Evolutionary conservation across 2,797 vertebrate species (phyloP).

Genomic region (Chiloscyllium punctatum): DNA sequence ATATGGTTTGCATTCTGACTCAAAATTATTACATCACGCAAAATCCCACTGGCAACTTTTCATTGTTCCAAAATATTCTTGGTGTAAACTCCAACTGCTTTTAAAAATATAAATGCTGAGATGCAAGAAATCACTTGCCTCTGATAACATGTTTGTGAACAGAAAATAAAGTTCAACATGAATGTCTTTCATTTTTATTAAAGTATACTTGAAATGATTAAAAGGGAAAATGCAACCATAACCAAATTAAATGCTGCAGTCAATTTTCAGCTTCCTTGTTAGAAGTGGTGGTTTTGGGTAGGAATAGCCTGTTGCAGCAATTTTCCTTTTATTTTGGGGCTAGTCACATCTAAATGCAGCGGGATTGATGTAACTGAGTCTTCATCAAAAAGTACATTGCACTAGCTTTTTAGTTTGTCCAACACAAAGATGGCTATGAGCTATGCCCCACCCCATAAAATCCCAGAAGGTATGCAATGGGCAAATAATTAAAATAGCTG

Average conservation of each 20-base stretch:
- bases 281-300: slow-evolving; percentile 21
- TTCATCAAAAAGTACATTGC: not conserved
- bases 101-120: not conserved
- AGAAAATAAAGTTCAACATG: not conserved
- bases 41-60: not conserved
- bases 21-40: not conserved
- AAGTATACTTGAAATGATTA: not conserved
- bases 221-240: not conserved
- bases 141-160: not conserved
- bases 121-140: not conserved
- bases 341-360: not conserved
- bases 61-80: not conserved
- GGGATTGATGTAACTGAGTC: not conserved
- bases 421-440: not conserved
- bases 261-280: slow-evolving; percentile 7
- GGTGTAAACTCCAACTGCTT: not conserved
- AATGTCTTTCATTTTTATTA: slow-evolving; percentile 17
- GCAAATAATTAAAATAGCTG: not conserved
- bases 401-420: not conserved
- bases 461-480: not conserved
- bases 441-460: not conserved
- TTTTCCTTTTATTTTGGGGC: not conserved
- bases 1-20: slow-evolving; percentile 25
- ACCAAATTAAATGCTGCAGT: slow-evolving; percentile 28
- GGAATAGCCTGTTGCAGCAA: slow-evolving; percentile 5